These are phyloP conservation scores for Drosophila mulleri DNA, from an alignment of 2,888 invertebrate species.

Conservation along the genomic window DNA sequence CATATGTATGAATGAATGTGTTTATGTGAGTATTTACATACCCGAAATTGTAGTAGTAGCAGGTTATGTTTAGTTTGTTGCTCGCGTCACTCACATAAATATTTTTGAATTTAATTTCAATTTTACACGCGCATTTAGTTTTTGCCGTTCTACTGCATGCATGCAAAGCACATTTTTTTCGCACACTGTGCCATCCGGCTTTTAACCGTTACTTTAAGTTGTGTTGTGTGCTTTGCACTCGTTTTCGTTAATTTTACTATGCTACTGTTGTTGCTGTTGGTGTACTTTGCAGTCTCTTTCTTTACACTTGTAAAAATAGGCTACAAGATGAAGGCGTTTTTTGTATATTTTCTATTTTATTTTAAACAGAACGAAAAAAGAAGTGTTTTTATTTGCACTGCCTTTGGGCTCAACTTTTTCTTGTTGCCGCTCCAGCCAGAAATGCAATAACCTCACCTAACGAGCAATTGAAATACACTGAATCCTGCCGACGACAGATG, in stretches of 20 bases:
- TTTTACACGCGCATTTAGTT: conserved; percentile 57
- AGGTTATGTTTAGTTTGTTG: conserved; percentile 30
- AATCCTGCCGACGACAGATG: conserved; percentile 58
- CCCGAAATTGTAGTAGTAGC: conserved; percentile 33
- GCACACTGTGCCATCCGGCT: conserved; percentile 58
- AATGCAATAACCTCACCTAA: conserved; percentile 69
- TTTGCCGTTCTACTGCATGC: conserved; percentile 45
- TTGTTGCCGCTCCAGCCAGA: conserved; percentile 46
- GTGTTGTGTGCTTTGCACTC: conserved; percentile 59
- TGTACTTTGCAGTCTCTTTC: conserved; percentile 40
- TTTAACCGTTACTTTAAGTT: conserved; percentile 70
- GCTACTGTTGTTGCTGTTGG: conserved; percentile 35
- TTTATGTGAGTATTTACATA: conserved; percentile 39
- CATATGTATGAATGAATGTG: conserved; percentile 17
- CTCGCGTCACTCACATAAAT: conserved; percentile 58
- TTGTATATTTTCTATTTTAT: conserved; percentile 34
- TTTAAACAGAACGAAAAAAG: conserved; percentile 43
- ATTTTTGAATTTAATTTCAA: conserved; percentile 63
- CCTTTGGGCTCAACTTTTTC: conserved; percentile 30
- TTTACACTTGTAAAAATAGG: conserved; percentile 49
- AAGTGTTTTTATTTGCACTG: conserved; percentile 55
- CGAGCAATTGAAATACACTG: conserved; percentile 70
- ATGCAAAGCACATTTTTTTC: conserved; percentile 76
- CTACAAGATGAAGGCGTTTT: conserved; percentile 43
- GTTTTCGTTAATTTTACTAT: conserved; percentile 58